Conservation (phyloP, 2,113 vertebrate species). For the Argyrosomus japonicus region DNA sequence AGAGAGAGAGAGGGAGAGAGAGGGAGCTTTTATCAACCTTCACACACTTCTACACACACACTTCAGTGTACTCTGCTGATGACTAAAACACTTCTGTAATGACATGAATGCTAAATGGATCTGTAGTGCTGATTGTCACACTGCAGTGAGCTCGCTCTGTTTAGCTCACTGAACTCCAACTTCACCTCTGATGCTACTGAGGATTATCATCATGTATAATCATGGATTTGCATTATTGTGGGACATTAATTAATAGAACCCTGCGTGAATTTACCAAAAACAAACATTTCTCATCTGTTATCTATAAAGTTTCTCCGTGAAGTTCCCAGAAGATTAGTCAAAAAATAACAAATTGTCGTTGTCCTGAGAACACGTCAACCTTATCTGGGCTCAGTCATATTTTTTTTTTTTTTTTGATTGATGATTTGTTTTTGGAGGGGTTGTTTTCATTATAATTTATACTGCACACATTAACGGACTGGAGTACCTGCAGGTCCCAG, state of each 20-base stretch:
- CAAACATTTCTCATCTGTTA: neutral
- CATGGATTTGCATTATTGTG: neutral
- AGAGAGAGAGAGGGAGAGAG: conserved; percentile 27
- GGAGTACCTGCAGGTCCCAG: too few species aligned
- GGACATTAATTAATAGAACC: neutral
- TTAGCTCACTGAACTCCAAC: neutral
- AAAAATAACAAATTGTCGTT: too few species aligned
- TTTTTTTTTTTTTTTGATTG: too few species aligned
- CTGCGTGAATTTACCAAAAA: neutral
- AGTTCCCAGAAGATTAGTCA: neutral
- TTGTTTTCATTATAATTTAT: too few species aligned
- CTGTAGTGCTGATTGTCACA: conserved; percentile 15
- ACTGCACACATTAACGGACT: too few species aligned
- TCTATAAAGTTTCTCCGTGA: neutral
- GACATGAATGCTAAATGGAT: conserved; percentile 58
- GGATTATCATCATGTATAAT: neutral
- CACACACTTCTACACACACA: conserved; percentile 14
- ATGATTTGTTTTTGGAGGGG: too few species aligned
- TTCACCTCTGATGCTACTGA: neutral
- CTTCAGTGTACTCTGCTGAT: conserved; percentile 40
- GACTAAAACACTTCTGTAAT: conserved; percentile 48
- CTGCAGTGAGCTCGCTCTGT: neutral
- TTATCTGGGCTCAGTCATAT: too few species aligned
- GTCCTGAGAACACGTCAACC: too few species aligned
- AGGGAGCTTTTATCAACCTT: conserved; percentile 49